phyloP scores from a whole-genome alignment of 2,888 invertebrate species.

The Acanthosepion lycidas region DNA sequence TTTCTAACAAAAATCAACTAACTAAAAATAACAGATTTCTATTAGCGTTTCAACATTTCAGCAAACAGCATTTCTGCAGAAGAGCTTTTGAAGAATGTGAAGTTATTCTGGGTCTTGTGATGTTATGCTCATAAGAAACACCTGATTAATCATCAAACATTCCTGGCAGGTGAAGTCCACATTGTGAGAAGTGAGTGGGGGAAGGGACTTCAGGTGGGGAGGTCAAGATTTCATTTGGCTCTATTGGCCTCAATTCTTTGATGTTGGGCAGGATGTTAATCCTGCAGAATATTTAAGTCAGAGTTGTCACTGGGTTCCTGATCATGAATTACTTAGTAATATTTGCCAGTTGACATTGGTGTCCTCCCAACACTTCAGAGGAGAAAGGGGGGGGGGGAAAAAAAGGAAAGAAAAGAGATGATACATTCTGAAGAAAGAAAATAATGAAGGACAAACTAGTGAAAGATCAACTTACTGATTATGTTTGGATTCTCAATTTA shows the following conservation, averaged over 20 bases:
- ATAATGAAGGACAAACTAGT: neutral
- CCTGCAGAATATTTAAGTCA: slow-evolving; percentile 33
- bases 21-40: slow-evolving; percentile 33
- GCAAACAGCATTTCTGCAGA: slow-evolving; percentile 21
- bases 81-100: slow-evolving; percentile 33
- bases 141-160: slow-evolving; percentile 33
- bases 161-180: slow-evolving; percentile 33
- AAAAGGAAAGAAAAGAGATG: neutral
- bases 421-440: neutral
- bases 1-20: neutral
- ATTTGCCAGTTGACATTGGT: slow-evolving; percentile 8
- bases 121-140: slow-evolving; percentile 21
- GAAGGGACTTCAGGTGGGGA: neutral
- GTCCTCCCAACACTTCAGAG: neutral
- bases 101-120: slow-evolving; percentile 15
- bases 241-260: slow-evolving; percentile 23
- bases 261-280: neutral
- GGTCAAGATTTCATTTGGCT: slow-evolving; percentile 18
- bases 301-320: slow-evolving; percentile 21
- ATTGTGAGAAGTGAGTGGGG: neutral
- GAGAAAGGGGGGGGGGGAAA: neutral
- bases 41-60: slow-evolving; percentile 33
- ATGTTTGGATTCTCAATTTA: neutral
- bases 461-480: slow-evolving; percentile 22
- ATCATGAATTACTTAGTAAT: slow-evolving; percentile 33